A percentile compares a stretch with the other conserved stretches of the same genome.
phyloP scores from a whole-genome alignment of 2,113 vertebrate genomes.

The cattle (Bos taurus) region ARS-UCD2.0 NC_037342.1:52883001-52883500 shows the following conservation, averaged over 20 bases:
- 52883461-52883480: slow-evolving; percentile 89
- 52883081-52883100: background rate
- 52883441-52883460: slow-evolving; percentile 70
- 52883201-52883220: background rate
- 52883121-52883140: background rate
- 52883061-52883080: background rate
- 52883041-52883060: background rate
- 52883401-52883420: slow-evolving; percentile 95
- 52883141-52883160: background rate
- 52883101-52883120: background rate
- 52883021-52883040: background rate
- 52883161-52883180: background rate
- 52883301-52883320: slow-evolving; percentile 82
- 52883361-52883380: slow-evolving; percentile 99
- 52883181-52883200: background rate
- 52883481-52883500: slow-evolving; percentile 90
- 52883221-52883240: background rate
- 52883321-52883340: slow-evolving; percentile 96
- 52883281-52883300: slow-evolving; percentile 52
- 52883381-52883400: slow-evolving; percentile 97
- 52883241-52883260: background rate
- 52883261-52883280: slow-evolving; percentile 41
- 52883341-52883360: slow-evolving; percentile 99
- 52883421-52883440: slow-evolving; percentile 79
- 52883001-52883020: background rate